Evolutionary conservation across 2,797 vertebrate genomes (phyloP).

Genomic region (Arctocebus calabarensis): DNA sequence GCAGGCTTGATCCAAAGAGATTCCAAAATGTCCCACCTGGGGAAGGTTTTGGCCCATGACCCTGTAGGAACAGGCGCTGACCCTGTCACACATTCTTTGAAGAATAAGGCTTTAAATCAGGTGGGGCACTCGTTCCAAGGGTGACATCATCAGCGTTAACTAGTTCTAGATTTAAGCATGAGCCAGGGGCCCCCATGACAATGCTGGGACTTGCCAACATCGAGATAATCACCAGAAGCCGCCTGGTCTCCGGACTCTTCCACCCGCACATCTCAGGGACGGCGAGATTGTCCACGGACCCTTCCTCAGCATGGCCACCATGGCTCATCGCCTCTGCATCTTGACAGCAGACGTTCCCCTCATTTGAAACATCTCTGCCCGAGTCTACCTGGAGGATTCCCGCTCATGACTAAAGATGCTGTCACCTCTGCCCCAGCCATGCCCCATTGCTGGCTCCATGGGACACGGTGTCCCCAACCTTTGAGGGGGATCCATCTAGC

Average conservation of each 20-base stretch:
- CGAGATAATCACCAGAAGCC: background rate
- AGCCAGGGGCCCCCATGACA: background rate
- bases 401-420: accelerated
- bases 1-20: background rate
- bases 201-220: background rate
- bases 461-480: accelerated
- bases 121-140: background rate
- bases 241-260: background rate
- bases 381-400: background rate
- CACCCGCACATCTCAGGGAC: too few relatives aligned
- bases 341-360: accelerated
- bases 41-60: background rate
- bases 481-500: background rate
- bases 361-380: background rate
- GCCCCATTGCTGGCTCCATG: accelerated
- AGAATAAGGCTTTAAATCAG: background rate
- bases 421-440: background rate
- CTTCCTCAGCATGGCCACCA: background rate
- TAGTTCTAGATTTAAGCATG: accelerated
- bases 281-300: background rate
- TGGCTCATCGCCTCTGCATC: accelerated
- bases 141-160: background rate
- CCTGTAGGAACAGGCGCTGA: background rate
- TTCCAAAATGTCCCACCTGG: too few relatives aligned
- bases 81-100: background rate